Evolutionary conservation across 1,140 invertebrate genomes (phyloP).

Genomic region (Trachelipus rathkii): DNA sequence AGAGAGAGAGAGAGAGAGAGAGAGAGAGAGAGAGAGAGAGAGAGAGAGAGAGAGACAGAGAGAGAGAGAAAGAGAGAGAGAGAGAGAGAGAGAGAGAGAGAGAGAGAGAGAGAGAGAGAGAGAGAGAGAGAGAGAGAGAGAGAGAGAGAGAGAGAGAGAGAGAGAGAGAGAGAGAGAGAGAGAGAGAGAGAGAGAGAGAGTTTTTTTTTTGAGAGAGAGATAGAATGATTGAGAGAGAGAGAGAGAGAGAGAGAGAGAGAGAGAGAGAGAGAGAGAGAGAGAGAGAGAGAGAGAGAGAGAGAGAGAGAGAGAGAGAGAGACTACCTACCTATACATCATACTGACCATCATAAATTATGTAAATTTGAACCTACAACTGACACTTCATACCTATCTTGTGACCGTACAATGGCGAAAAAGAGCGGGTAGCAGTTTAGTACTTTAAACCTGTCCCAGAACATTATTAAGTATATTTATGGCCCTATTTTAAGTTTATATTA

Average conservation of each 20-base stretch:
- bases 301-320: background rate
- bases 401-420: too few relatives aligned
- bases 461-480: too few relatives aligned
- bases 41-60: too few relatives aligned
- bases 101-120: background rate
- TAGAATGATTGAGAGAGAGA: background rate
- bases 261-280: background rate
- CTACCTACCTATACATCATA: too few relatives aligned
- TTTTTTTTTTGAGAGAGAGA: too few relatives aligned
- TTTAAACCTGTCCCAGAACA: too few relatives aligned
- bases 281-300: background rate
- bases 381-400: too few relatives aligned
- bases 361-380: too few relatives aligned
- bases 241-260: background rate
- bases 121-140: background rate
- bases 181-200: background rate
- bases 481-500: too few relatives aligned
- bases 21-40: background rate
- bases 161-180: background rate
- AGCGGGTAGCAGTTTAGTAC: too few relatives aligned
- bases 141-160: background rate
- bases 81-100: background rate
- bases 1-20: background rate
- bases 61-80: too few relatives aligned
- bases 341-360: too few relatives aligned